Base-by-base conservation (phyloP, 2,113 vertebrate species). In the Delphinus delphis region DNA sequence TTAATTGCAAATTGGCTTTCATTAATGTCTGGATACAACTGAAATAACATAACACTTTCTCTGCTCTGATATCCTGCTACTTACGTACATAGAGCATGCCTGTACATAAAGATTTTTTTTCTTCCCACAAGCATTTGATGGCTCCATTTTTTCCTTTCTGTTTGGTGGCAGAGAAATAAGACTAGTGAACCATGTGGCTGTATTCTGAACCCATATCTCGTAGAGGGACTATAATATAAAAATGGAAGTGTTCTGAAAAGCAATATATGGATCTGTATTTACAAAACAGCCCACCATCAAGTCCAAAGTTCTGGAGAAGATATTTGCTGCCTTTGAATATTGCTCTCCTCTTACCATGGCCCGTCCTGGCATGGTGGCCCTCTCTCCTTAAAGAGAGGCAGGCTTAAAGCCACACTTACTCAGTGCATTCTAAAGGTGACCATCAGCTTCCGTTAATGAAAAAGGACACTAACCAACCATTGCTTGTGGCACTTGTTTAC, bases 1-100 rank as follows among this genome's bases (percentile, higher is more conserved):
- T 98, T 92, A 97, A 98, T 95, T 97, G 95, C 84, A 94, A 94
- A 98, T 85, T 96, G 88, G 68, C 77, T 84, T 93, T 91, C 70
- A 63, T 88, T 90, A 92, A 63, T 71, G 71, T 67, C 93, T 91
- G 90, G 50, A 82, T 88, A 36, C 53, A 33, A 88, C 47, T 85
- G 41, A 96, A 88, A 97, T 71, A 88, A 67, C 62, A 77, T 77
- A 79, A 13, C 26, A 28, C 20, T 41, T 92, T 93, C 65, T 90
- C 50, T 82, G 44, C 17, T 95, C 85, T 86, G 73, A 80, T 86
- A 84, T 55, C 60, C 20, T 96, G 41, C 79, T 90, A 84, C 88
- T 96, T 94, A 87, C 25, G 79, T 94, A 62, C 50, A 68, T 33
- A 86, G 76, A 85, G 81, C 53, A 63, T 90, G 77, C 71, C 62